phyloP scores from a whole-genome alignment of 2,797 vertebrate genomes.

The Chelon auratus region DNA sequence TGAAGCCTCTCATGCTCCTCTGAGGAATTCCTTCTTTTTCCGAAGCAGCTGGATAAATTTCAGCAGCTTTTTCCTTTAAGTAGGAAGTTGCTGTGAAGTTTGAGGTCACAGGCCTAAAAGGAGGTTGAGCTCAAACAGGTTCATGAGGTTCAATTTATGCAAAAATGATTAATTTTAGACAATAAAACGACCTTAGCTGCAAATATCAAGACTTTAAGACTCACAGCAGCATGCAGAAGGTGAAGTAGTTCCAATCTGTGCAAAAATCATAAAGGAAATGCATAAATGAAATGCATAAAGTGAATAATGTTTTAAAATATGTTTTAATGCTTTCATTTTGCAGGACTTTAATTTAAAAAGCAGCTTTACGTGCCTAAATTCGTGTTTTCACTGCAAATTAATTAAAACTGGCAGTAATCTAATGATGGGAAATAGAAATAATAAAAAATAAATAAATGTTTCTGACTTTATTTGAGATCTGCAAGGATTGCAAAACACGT shows the following conservation, averaged over 20 bases:
- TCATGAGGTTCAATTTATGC: neutral
- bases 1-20: slow-evolving; percentile 43
- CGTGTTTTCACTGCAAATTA: too few relatives aligned
- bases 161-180: neutral
- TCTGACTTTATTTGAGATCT: too few relatives aligned
- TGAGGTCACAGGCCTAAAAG: slow-evolving; percentile 25
- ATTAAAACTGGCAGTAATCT: too few relatives aligned
- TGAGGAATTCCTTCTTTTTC: slow-evolving; percentile 49
- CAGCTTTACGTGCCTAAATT: neutral
- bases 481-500: too few relatives aligned
- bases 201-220: neutral
- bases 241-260: neutral
- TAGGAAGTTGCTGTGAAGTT: neutral
- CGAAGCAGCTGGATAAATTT: slow-evolving; percentile 49
- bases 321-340: too few relatives aligned
- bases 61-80: slow-evolving; percentile 31
- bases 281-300: neutral
- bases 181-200: neutral
- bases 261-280: neutral
- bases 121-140: slow-evolving; percentile 3
- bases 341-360: neutral
- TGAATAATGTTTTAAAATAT: too few relatives aligned
- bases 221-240: neutral
- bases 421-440: too few relatives aligned
- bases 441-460: too few relatives aligned